Percentiles rank a stretch among this genome's conserved stretches.
These are phyloP conservation scores for Mythimna impura DNA, from an alignment of 2,888 invertebrate species.

Conservation along the genomic window DNA sequence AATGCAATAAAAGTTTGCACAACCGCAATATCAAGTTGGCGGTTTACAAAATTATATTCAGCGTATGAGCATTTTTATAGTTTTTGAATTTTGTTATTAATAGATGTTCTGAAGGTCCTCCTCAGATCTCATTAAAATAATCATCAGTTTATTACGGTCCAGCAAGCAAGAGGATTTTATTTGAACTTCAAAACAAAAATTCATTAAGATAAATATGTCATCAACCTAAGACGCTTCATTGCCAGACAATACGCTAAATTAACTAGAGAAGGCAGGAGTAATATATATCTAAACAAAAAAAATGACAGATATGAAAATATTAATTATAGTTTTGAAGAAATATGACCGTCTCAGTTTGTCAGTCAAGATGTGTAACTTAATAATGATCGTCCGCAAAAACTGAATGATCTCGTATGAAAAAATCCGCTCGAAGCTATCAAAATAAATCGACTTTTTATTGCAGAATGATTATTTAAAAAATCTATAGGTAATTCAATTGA, in stretches of 20 bases:
- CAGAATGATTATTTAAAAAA: conserved; percentile 48
- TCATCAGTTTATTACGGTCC: conserved; percentile 15
- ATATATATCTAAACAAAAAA: conserved; percentile 63
- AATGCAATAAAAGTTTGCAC: conserved; percentile 28
- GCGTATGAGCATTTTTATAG: conserved; percentile 38
- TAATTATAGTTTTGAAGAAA: conserved; percentile 66
- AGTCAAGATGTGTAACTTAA: conserved; percentile 70
- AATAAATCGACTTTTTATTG: conserved; percentile 63
- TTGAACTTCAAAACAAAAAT: conserved; percentile 12
- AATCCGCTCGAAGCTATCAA: conserved; percentile 61
- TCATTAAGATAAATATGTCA: conserved; percentile 48
- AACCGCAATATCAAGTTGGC: conserved; percentile 51
- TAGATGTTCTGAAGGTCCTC: conserved; percentile 34
- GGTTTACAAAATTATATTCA: conserved; percentile 32
- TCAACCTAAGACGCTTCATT: conserved; percentile 42
- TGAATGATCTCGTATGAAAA: conserved; percentile 53
- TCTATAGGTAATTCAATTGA: conserved; percentile 45
- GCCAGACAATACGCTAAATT: conserved; percentile 54
- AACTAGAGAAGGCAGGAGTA: conserved; percentile 56
- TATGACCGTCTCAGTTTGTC: conserved; percentile 67
- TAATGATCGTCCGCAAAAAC: conserved; percentile 66
- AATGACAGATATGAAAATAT: conserved; percentile 65
- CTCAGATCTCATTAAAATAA: conserved; percentile 37
- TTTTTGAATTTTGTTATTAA: conserved; percentile 45
- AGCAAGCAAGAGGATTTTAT: conserved; percentile 7